Conservation (phyloP, 2,888 invertebrate genomes). For the Selenia dentaria region DNA sequence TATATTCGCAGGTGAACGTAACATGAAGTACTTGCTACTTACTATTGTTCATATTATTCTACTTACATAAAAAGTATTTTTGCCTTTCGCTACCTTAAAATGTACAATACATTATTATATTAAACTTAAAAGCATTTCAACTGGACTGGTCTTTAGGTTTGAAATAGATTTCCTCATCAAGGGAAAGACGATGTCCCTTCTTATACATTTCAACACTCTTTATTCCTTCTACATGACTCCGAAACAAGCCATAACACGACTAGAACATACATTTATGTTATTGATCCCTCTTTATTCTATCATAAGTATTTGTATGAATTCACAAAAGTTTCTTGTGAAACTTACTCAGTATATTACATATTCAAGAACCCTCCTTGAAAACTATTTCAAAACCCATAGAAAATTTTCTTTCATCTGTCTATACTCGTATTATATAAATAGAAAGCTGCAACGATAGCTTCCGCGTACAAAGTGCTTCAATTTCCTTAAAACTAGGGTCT, state of each 20-base stretch:
- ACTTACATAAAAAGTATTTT: constrained; percentile 51
- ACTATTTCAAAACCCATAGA: constrained; percentile 78
- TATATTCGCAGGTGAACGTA: constrained; percentile 47
- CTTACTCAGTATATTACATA: constrained; percentile 52
- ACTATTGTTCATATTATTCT: constrained; percentile 56
- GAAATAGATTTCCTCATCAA: constrained; percentile 70
- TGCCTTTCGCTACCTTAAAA: constrained; percentile 61
- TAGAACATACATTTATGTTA: constrained; percentile 51
- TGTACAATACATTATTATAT: constrained; percentile 41
- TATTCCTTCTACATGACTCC: constrained; percentile 7
- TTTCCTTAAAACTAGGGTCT: constrained; percentile 51
- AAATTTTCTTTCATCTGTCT: constrained; percentile 54
- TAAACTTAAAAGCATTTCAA: constrained; percentile 58
- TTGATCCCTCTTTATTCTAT: constrained; percentile 77
- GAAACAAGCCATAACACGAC: constrained; percentile 19
- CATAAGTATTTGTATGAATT: constrained; percentile 62
- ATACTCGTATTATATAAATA: constrained; percentile 42
- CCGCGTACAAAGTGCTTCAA: constrained; percentile 36
- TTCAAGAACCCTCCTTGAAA: constrained; percentile 53
- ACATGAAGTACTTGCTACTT: constrained; percentile 47
- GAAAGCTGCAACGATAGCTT: constrained; percentile 58
- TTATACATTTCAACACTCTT: constrained; percentile 12
- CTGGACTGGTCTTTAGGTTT: constrained; percentile 72
- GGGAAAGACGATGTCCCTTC: constrained; percentile 21
- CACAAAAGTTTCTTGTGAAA: constrained; percentile 49